Base-by-base conservation (phyloP, 2,113 vertebrate species). In the Hyla sarda region DNA sequence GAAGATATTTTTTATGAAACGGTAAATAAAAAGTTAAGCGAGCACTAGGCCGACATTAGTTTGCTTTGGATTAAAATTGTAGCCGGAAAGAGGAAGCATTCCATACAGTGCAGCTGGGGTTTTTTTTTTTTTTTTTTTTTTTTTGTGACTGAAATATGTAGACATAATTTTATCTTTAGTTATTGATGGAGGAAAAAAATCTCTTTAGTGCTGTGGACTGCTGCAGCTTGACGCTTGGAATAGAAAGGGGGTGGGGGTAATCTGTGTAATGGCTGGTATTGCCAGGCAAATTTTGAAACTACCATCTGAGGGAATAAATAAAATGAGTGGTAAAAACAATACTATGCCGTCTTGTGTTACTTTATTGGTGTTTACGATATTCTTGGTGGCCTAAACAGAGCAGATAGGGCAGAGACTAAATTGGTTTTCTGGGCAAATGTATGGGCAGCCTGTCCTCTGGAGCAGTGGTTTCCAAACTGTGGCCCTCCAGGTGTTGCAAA, bases 111-210 rank as follows among this genome's bases (percentile, higher is more conserved):
- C 32, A 5, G 34, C 30, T n/a, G n/a, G n/a, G n/a, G n/a, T n/a
- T n/a, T n/a, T n/a, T n/a, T n/a, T n/a, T n/a, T n/a, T n/a, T n/a
- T n/a, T n/a, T n/a, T n/a, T n/a, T n/a, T 37, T 60, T 17, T 28
- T 48, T 45, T 54, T 80, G 56, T 60, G 41, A 7, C 3, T 81
- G 78, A 62, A 25, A 28, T 62, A 65, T 6, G 16, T 65, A 81
- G 56, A 28, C 16, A 81, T 62, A 62, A 81, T 81, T 65, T 81
- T 81, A 81, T 81, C 16, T 60, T 41, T 25, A 60, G 45, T 80
- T 81, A 45, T 45, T 28, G 21, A 34, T 81, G 23, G 41, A 47
- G 37, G 12, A 47, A 19, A 34, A 41, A 8, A 71, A 28, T 81
- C 28, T 76, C 45, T 17, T 16, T 45, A 17, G 8, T 79, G 52